These are phyloP conservation scores for Periplaneta americana DNA, from an alignment of 1,140 invertebrate genomes.

Conservation along the genomic window DNA sequence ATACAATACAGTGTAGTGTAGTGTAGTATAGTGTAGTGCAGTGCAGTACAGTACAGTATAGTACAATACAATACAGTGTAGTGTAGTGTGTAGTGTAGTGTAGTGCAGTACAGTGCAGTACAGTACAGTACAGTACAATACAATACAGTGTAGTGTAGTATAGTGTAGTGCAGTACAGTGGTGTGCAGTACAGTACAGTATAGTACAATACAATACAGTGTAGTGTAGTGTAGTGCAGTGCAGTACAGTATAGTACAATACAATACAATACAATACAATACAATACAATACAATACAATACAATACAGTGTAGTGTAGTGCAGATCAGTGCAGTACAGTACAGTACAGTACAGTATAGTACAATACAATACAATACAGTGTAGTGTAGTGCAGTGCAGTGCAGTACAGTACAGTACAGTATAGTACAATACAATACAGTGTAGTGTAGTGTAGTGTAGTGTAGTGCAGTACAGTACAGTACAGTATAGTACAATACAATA, in stretches of 20 bases:
- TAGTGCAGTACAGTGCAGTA: slow-evolving; percentile 1
- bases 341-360: neutral
- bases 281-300: too few relatives aligned
- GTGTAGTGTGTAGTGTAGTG: slow-evolving; percentile 3
- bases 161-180: neutral
- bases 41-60: slow-evolving; percentile 13
- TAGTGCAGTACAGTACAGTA: neutral
- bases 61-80: slow-evolving; percentile 3
- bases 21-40: slow-evolving; percentile 18
- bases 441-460: neutral
- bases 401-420: neutral
- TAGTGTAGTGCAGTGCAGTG: neutral
- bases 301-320: too few relatives aligned
- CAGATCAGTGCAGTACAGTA: too few relatives aligned
- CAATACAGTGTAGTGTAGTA: neutral
- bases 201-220: neutral
- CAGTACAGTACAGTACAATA: neutral
- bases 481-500: neutral
- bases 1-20: slow-evolving; percentile 21
- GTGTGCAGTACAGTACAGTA: neutral
- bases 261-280: too few relatives aligned
- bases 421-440: neutral
- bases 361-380: neutral
- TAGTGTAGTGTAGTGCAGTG: neutral
- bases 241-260: neutral